These are phyloP conservation scores for Drosophila bunnanda DNA, from an alignment of 2,888 invertebrate species.

Conservation along the genomic window DNA sequence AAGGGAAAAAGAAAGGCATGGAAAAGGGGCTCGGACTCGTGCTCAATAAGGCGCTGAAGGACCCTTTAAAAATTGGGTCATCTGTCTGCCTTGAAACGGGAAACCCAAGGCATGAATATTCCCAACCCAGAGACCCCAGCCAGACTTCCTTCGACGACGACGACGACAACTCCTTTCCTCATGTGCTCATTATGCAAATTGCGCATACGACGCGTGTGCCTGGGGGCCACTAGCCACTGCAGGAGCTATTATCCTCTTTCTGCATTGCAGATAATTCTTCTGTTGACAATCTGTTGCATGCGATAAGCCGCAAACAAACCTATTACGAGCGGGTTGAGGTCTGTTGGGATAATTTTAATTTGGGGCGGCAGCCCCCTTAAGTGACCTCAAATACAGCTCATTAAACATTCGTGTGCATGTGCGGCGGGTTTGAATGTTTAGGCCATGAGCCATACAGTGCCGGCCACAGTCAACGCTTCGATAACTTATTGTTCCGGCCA, in stretches of 20 bases:
- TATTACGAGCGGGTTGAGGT: conserved; percentile 23
- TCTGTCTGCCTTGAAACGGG: conserved; percentile 46
- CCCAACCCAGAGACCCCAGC: neutral
- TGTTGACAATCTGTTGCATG: conserved; percentile 68
- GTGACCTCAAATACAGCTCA: conserved; percentile 10
- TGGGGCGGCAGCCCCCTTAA: conserved; percentile 9
- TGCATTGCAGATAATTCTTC: conserved; percentile 40
- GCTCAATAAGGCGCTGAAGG: conserved; percentile 33
- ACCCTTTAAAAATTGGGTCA: conserved; percentile 64
- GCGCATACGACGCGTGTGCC: conserved; percentile 61
- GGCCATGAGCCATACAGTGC: conserved; percentile 34
- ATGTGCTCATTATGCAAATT: conserved; percentile 74
- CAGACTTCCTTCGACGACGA: conserved; percentile 1
- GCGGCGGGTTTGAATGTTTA: conserved; percentile 4
- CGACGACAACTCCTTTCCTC: conserved; percentile 16
- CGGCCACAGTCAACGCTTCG: conserved; percentile 47
- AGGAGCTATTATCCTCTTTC: conserved; percentile 45
- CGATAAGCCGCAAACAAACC: conserved; percentile 36
- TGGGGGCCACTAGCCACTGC: conserved; percentile 38
- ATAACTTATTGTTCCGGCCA: conserved; percentile 38
- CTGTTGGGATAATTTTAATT: conserved; percentile 28
- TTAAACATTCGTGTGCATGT: conserved; percentile 9
- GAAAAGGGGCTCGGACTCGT: conserved; percentile 25
- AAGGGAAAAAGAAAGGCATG: conserved; percentile 3
- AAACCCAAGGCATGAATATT: conserved; percentile 37